phyloP scores from a whole-genome alignment of 1,140 invertebrate species.

The Meloidogyne exigua region DNA sequence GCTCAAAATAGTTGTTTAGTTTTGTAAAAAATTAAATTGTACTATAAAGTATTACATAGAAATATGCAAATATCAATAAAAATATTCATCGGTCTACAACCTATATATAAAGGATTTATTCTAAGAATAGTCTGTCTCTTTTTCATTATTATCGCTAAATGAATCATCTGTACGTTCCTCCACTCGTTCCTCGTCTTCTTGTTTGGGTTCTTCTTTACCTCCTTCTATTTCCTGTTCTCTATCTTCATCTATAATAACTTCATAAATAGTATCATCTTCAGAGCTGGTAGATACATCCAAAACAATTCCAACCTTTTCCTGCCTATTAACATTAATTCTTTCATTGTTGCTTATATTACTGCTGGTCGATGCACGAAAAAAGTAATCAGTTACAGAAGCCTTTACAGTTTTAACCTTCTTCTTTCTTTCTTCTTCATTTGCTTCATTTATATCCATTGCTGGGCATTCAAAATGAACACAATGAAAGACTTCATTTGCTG shows the following conservation, averaged over 20 bases:
- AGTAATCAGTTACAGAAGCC: conserved; percentile 1
- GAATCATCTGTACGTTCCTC: neutral
- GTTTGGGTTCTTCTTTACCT: too few species aligned
- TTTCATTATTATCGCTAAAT: too few species aligned
- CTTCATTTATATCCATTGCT: conserved; percentile 34
- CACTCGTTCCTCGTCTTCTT: neutral
- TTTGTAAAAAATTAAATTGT: too few species aligned
- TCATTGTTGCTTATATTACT: neutral
- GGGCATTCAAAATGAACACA: conserved; percentile 96
- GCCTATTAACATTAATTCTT: neutral
- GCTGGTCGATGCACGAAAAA: neutral
- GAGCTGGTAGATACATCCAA: neutral
- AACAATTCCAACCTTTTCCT: neutral
- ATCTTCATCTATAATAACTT: neutral
- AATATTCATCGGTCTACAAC: too few species aligned
- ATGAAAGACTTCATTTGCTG: conserved; percentile 79
- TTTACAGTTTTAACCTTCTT: conserved; percentile 11
- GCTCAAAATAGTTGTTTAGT: too few species aligned
- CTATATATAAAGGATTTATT: too few species aligned
- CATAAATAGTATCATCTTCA: neutral
- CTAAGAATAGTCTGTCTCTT: too few species aligned
- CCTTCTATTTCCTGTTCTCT: too few species aligned
- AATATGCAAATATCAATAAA: too few species aligned
- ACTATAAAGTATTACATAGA: too few species aligned
- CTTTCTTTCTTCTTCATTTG: conserved; percentile 13